These are phyloP conservation scores for Scatophagus argus DNA, from an alignment of 2,113 vertebrate genomes.

Conservation along the genomic window DNA sequence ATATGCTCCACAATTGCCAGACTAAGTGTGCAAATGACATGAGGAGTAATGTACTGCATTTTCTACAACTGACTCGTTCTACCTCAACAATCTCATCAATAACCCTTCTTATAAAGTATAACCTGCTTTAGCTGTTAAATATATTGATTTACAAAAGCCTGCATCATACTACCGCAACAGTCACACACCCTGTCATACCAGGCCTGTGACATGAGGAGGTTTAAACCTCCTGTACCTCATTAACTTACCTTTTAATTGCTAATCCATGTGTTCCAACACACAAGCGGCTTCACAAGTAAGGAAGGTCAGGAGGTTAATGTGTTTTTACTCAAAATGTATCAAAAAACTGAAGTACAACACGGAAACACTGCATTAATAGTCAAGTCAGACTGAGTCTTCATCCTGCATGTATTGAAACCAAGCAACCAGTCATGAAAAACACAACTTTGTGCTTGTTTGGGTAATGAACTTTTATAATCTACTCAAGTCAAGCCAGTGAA, in stretches of 20 bases:
- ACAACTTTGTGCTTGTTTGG: not conserved
- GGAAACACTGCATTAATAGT: not conserved
- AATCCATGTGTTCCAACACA: slow-evolving; percentile 4
- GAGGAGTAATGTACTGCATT: too few species aligned
- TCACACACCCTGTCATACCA: not conserved
- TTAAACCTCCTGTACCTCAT: slow-evolving; percentile 9
- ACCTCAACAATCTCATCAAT: too few species aligned
- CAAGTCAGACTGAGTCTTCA: not conserved
- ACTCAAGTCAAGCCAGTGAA: not conserved
- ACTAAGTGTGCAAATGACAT: too few species aligned
- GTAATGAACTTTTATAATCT: not conserved
- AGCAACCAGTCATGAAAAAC: not conserved
- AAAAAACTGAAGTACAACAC: not conserved
- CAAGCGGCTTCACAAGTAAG: not conserved
- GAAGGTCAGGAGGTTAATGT: not conserved
- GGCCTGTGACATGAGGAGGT: slow-evolving; percentile 6
- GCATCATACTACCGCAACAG: not conserved
- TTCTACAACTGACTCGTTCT: too few species aligned
- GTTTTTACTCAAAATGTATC: not conserved
- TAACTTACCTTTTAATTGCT: slow-evolving; percentile 16
- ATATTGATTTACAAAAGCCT: slow-evolving; percentile 10
- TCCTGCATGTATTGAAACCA: not conserved
- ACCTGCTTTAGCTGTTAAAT: not conserved
- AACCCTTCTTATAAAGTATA: not conserved
- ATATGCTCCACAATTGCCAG: too few species aligned